A percentile compares a stretch with the other conserved stretches of the same genome.
Evolutionary conservation across 1,140 invertebrate genomes (phyloP).

Genomic region (Oryzaephilus surinamensis): DNA sequence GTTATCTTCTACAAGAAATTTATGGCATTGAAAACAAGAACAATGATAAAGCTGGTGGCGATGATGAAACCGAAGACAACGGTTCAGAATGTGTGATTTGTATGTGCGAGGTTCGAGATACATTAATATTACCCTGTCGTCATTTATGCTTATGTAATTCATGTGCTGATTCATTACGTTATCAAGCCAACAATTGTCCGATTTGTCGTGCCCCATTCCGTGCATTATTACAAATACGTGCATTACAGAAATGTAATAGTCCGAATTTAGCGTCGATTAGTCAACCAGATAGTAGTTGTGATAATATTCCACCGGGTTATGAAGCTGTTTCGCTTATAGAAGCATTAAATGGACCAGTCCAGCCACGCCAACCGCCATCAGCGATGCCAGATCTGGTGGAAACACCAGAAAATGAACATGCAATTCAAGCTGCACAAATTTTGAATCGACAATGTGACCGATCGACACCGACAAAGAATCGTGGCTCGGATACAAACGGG

Average conservation of each 20-base stretch:
- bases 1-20: slow-evolving; percentile 96
- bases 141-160: slow-evolving; percentile 96
- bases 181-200: slow-evolving; percentile 97
- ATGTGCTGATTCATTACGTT: slow-evolving; percentile 92
- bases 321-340: slow-evolving; percentile 94
- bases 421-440: slow-evolving; percentile 52
- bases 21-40: slow-evolving; percentile 99
- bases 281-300: slow-evolving; percentile 47
- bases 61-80: slow-evolving; percentile 91
- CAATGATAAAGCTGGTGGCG: slow-evolving; percentile 64
- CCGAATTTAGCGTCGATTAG: slow-evolving; percentile 39
- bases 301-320: slow-evolving; percentile 86
- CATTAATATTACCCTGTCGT: slow-evolving; percentile 93
- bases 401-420: slow-evolving; percentile 34
- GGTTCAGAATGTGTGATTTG: slow-evolving; percentile 99
- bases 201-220: slow-evolving; percentile 96
- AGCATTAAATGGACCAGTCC: slow-evolving; percentile 89
- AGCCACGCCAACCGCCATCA: slow-evolving; percentile 44
- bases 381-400: slow-evolving; percentile 42
- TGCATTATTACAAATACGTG: slow-evolving; percentile 90
- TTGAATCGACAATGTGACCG: slow-evolving; percentile 47
- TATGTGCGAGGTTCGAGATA: slow-evolving; percentile 96
- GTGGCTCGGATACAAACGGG: slow-evolving; percentile 30
- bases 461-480: slow-evolving; percentile 22
- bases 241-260: slow-evolving; percentile 70